These are phyloP conservation scores for Typhlomys cinereus DNA, from an alignment of 2,113 vertebrate species.

Conservation along the genomic window DNA sequence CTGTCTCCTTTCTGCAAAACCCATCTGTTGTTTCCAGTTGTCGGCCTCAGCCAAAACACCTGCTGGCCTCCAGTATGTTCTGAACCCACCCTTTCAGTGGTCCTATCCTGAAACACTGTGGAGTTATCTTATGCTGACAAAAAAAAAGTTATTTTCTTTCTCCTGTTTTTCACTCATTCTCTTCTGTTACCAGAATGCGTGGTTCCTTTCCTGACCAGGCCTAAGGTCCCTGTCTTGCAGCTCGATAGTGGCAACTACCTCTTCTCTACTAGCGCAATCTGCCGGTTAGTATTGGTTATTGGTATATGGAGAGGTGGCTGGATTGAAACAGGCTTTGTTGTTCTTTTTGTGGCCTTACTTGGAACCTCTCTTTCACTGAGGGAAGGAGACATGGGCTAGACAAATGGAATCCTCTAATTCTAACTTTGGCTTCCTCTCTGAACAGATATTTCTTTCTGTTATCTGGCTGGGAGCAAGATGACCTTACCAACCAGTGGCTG, in stretches of 20 bases:
- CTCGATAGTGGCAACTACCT: constrained; percentile 86
- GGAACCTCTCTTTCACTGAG: neutral
- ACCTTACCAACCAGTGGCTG: constrained; percentile 90
- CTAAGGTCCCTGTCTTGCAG: constrained; percentile 86
- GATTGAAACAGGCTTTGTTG: neutral
- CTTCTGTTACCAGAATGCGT: constrained; percentile 82
- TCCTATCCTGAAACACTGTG: neutral
- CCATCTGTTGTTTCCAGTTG: constrained; percentile 54
- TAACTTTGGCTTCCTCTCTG: neutral
- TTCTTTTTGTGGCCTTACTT: constrained; percentile 1
- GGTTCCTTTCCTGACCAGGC: constrained; percentile 88
- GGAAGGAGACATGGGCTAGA: neutral
- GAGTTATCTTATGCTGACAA: neutral
- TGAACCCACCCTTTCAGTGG: neutral
- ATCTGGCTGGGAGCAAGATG: constrained; percentile 85
- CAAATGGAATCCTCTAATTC: neutral
- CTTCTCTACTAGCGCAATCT: constrained; percentile 92
- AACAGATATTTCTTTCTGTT: constrained; percentile 91
- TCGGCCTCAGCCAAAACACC: constrained; percentile 4
- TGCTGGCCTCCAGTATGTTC: constrained; percentile 7
- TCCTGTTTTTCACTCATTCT: neutral
- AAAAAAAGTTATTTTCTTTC: neutral
- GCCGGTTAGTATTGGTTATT: constrained; percentile 85
- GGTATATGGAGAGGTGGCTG: constrained; percentile 10
- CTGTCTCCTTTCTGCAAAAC: neutral